Evolutionary conservation across 2,888 invertebrate species (phyloP).

Genomic region (Polydrusus cervinus): DNA sequence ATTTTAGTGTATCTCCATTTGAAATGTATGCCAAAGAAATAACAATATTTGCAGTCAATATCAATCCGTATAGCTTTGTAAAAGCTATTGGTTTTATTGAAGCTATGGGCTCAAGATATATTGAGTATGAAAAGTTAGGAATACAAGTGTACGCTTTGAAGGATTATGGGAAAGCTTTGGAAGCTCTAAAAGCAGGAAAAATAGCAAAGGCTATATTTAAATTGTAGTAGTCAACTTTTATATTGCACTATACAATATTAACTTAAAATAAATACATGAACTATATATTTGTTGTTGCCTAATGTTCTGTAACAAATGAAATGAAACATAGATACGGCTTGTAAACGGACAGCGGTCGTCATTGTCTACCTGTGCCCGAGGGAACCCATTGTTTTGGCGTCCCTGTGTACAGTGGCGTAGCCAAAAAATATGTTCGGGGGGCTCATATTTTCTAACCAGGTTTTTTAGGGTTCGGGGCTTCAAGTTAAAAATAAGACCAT

Average conservation of each 20-base stretch:
- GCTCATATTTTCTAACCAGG: too few relatives aligned
- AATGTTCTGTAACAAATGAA: too few relatives aligned
- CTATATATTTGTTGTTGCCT: background rate
- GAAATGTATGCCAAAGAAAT: constrained; percentile 79
- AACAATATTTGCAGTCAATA: constrained; percentile 78
- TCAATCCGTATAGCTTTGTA: constrained; percentile 80
- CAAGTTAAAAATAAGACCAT: too few relatives aligned
- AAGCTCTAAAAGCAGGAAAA: constrained; percentile 73
- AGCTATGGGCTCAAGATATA: constrained; percentile 77
- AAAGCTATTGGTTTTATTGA: constrained; percentile 78
- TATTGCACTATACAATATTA: background rate
- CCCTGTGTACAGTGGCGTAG: too few relatives aligned
- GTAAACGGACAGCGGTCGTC: too few relatives aligned
- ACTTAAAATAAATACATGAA: background rate
- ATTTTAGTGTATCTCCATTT: constrained; percentile 74
- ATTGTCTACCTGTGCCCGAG: too few relatives aligned
- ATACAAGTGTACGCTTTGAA: constrained; percentile 74
- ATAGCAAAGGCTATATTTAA: constrained; percentile 79
- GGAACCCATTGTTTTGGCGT: too few relatives aligned
- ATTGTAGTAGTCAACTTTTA: constrained; percentile 59
- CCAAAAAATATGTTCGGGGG: too few relatives aligned
- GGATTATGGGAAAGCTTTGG: constrained; percentile 74
- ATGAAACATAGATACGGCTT: too few relatives aligned
- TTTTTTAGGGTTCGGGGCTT: too few relatives aligned
- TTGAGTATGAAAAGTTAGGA: constrained; percentile 77